Conservation (phyloP, 2,113 vertebrate genomes). For the Oncorhynchus keta region DNA sequence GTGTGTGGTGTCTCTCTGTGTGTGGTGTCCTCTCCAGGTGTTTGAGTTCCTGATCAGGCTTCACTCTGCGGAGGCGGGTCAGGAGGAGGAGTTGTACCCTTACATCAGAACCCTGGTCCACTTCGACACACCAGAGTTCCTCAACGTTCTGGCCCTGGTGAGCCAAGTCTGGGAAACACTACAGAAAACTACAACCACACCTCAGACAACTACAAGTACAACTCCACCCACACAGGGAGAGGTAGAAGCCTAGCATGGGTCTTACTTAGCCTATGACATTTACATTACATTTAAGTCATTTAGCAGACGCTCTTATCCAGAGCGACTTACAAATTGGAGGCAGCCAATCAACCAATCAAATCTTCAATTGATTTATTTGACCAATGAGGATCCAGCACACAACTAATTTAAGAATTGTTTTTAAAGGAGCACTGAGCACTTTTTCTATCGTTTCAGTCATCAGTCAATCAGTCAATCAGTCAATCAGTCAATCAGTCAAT, state of each 20-base stretch:
- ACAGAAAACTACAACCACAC: background rate
- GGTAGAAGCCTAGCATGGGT: background rate
- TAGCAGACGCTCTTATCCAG: too few relatives aligned
- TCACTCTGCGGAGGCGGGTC: conserved; percentile 79
- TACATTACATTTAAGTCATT: too few relatives aligned
- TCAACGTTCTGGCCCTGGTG: conserved; percentile 97
- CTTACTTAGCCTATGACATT: too few relatives aligned
- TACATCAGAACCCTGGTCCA: conserved; percentile 88
- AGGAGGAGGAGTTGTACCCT: conserved; percentile 92
- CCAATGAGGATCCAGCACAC: too few relatives aligned
- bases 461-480: background rate
- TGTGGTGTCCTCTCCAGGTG: conserved; percentile 71
- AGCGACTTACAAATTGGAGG: too few relatives aligned
- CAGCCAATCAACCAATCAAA: too few relatives aligned
- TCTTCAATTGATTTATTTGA: too few relatives aligned
- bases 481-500: background rate
- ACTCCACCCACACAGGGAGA: background rate
- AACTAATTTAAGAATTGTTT: too few relatives aligned
- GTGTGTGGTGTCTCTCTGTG: background rate
- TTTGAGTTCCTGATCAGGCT: conserved; percentile 96
- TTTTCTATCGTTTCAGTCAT: background rate
- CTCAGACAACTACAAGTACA: conserved; percentile 5
- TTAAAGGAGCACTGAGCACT: too few relatives aligned
- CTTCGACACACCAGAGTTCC: conserved; percentile 95
- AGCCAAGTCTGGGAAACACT: background rate